A percentile compares a stretch with the other conserved stretches of the same genome.
Evolutionary conservation across 2,888 invertebrate genomes (phyloP).

Genomic region (Lepetodrilus schrolli): DNA sequence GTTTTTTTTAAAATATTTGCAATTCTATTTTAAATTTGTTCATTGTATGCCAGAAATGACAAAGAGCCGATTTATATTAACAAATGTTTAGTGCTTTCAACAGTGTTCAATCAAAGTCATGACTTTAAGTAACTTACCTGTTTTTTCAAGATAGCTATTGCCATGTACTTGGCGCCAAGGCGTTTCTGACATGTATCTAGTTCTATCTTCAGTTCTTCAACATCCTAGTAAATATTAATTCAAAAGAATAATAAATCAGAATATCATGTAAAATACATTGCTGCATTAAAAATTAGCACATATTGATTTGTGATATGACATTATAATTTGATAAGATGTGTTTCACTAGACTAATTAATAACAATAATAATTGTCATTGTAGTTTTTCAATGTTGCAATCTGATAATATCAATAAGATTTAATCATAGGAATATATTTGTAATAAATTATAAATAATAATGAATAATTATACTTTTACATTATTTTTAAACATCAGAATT

Average conservation of each 20-base stretch:
- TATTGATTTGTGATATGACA: neutral
- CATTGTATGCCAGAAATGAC: no score
- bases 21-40: no score
- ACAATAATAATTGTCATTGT: no score
- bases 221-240: slow-evolving; percentile 66
- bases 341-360: neutral
- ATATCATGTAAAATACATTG: neutral
- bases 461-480: no score
- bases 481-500: no score
- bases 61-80: no score
- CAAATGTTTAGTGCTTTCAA: no score
- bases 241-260: slow-evolving; percentile 1
- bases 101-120: neutral
- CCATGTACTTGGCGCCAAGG: slow-evolving; percentile 68
- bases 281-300: neutral
- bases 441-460: no score
- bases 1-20: no score
- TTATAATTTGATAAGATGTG: neutral
- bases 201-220: slow-evolving; percentile 66
- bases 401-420: no score
- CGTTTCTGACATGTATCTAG: slow-evolving; percentile 66
- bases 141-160: slow-evolving; percentile 65
- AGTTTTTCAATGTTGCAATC: no score
- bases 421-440: no score
- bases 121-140: slow-evolving; percentile 51